These are phyloP conservation scores for Hippocampus zosterae DNA, from an alignment of 2,113 vertebrate species.

Conservation along the genomic window DNA sequence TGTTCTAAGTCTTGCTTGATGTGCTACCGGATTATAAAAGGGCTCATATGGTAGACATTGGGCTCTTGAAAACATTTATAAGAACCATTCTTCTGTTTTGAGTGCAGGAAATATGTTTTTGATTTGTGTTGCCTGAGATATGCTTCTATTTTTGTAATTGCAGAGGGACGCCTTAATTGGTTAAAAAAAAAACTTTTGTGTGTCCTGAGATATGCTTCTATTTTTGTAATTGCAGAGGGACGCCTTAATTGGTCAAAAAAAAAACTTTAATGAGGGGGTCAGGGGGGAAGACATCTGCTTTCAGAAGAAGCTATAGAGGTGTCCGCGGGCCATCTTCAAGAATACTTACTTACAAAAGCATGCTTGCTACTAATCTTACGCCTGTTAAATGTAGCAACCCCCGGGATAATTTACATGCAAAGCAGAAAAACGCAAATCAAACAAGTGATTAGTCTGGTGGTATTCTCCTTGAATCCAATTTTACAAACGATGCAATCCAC, in stretches of 20 bases:
- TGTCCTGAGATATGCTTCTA: slow-evolving; percentile 51
- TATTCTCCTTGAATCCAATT: slow-evolving; percentile 54
- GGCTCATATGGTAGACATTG: not conserved
- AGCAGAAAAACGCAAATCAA: slow-evolving; percentile 19
- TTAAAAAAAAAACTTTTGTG: too few relatives aligned
- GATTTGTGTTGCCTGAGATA: slow-evolving; percentile 58
- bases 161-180: slow-evolving; percentile 21
- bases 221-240: slow-evolving; percentile 40
- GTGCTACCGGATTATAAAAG: not conserved
- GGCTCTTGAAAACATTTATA: slow-evolving; percentile 33
- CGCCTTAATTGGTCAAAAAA: slow-evolving; percentile 29
- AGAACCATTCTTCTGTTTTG: slow-evolving; percentile 25
- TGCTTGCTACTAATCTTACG: slow-evolving; percentile 12
- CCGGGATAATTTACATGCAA: not conserved
- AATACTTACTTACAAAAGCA: slow-evolving; percentile 11
- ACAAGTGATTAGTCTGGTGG: slow-evolving; percentile 20
- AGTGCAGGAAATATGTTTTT: slow-evolving; percentile 59
- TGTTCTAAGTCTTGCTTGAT: not conserved
- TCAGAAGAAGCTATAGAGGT: slow-evolving; percentile 28
- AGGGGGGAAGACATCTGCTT: slow-evolving; percentile 11
- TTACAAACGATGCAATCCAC: slow-evolving; percentile 50
- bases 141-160: slow-evolving; percentile 49
- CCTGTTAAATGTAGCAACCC: slow-evolving; percentile 9
- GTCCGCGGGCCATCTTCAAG: too few relatives aligned
- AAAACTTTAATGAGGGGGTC: slow-evolving; percentile 46